phyloP scores from a whole-genome alignment of 2,113 vertebrate genomes.

The pig (Sus scrofa) region DNA sequence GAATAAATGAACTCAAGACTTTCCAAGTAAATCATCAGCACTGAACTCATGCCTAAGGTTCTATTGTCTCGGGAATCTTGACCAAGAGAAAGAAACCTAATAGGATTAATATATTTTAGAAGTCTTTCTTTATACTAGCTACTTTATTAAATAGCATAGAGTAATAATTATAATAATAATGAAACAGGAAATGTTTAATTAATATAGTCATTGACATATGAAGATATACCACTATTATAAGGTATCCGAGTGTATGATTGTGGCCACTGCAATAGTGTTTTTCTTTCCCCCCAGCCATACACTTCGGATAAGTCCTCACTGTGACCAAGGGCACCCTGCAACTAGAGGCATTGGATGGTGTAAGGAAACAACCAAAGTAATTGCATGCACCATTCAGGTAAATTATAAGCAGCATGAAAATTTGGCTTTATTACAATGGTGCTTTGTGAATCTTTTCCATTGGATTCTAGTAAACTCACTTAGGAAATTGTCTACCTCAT shows the following conservation, averaged over 20 bases:
- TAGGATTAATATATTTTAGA: not conserved
- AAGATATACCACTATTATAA: not conserved
- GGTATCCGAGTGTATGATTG: not conserved
- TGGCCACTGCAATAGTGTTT: not conserved
- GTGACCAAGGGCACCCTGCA: not conserved
- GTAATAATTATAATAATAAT: no score
- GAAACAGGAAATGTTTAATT: not conserved
- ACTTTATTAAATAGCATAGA: not conserved
- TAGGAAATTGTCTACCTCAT: not conserved
- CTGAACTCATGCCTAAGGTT: not conserved
- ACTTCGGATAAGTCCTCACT: not conserved
- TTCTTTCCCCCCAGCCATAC: not conserved
- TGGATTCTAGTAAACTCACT: not conserved
- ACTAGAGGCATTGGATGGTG: not conserved
- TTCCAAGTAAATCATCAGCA: not conserved
- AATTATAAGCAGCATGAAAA: not conserved
- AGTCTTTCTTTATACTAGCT: not conserved
- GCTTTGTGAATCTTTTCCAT: not conserved
- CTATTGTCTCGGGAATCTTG: not conserved
- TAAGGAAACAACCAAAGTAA: not conserved
- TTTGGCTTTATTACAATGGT: not conserved
- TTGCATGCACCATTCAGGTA: not conserved
- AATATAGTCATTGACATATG: not conserved
- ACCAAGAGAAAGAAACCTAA: not conserved
- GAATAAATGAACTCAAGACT: not conserved